A percentile compares a stretch with the other conserved stretches of the same genome.
phyloP scores from a whole-genome alignment of 2,797 vertebrate species.

The Okamejei kenojei region DNA sequence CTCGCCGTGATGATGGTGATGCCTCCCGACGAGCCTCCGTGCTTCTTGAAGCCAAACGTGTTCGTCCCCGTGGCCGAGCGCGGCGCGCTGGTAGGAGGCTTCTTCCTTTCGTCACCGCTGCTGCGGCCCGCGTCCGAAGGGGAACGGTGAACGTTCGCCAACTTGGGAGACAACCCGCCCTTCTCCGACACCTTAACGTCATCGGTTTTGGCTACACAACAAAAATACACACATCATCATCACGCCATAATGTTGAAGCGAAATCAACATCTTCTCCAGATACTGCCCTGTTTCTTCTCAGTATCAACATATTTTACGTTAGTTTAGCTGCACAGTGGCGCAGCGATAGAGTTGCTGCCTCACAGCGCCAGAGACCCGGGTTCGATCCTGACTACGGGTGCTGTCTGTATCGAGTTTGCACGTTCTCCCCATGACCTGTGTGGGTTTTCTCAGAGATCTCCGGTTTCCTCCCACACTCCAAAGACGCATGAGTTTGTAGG shows the following conservation, averaged over 20 bases:
- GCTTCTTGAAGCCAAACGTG: slow-evolving; percentile 78
- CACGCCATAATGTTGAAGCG: no score
- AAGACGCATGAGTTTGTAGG: no score
- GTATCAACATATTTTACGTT: background rate
- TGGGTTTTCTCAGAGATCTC: no score
- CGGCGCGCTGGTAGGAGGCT: slow-evolving; percentile 62
- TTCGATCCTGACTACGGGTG: no score
- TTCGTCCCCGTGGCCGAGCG: slow-evolving; percentile 57
- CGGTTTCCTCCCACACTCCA: no score
- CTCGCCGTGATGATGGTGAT: slow-evolving; percentile 83
- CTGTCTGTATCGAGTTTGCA: no score
- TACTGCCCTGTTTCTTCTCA: background rate
- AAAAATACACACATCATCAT: background rate
- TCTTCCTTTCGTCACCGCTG: slow-evolving; percentile 84
- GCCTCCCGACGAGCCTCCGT: slow-evolving; percentile 59
- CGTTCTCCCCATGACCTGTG: no score
- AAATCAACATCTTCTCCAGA: background rate
- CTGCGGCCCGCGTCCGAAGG: slow-evolving; percentile 83
- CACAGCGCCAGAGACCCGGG: no score
- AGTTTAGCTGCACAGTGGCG: no score
- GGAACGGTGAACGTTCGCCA: slow-evolving; percentile 77
- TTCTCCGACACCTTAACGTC: slow-evolving; percentile 95
- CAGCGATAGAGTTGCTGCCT: no score
- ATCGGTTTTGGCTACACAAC: slow-evolving; percentile 81
- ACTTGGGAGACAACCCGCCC: slow-evolving; percentile 76